Evolutionary conservation across 1,140 invertebrate species (phyloP).

Genomic region (Pogonomyrmex californicus): DNA sequence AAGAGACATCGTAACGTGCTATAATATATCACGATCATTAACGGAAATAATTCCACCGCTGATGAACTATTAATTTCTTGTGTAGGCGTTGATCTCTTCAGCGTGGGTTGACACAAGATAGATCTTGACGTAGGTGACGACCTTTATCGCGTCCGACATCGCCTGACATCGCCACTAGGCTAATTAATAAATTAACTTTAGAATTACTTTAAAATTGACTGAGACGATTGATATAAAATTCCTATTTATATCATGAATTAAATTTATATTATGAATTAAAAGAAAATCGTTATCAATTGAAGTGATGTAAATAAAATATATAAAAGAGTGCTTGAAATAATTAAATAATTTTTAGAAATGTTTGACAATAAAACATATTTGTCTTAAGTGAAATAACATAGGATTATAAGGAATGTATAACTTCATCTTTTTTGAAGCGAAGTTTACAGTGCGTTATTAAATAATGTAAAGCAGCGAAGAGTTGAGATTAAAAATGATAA

Average conservation of each 20-base stretch:
- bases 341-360: neutral
- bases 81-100: constrained; percentile 42
- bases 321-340: constrained; percentile 9
- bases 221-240: constrained; percentile 11
- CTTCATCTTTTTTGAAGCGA: neutral
- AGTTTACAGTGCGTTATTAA: neutral
- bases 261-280: neutral
- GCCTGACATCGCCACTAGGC: neutral
- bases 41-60: constrained; percentile 20
- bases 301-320: neutral
- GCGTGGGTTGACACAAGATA: constrained; percentile 16
- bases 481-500: neutral
- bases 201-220: constrained; percentile 29
- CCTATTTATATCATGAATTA: neutral
- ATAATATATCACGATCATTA: constrained; percentile 10
- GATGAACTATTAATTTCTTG: constrained; percentile 53
- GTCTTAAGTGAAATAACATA: neutral
- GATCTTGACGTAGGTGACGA: constrained; percentile 50
- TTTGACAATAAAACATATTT: neutral
- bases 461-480: neutral
- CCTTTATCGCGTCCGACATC: constrained; percentile 23
- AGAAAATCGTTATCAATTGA: neutral
- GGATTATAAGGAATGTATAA: neutral
- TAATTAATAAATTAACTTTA: constrained; percentile 52
- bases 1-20: neutral